Percentiles rank a stretch among this genome's conserved stretches.
These are phyloP conservation scores for Cabera pusaria DNA, from an alignment of 2,888 invertebrate genomes.

Conservation along the genomic window DNA sequence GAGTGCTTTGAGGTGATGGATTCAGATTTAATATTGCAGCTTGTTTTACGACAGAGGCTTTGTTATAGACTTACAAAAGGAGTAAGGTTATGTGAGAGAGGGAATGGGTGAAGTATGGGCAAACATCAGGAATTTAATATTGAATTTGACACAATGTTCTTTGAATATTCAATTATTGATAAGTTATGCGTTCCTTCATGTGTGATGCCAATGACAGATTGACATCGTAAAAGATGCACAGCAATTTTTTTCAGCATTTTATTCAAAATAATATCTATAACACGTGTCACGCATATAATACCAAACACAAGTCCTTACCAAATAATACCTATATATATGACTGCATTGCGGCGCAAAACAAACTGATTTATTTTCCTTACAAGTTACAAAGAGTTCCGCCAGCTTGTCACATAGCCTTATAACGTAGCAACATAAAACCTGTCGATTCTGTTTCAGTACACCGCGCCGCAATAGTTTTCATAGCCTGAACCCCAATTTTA, in stretches of 20 bases:
- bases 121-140: constrained; percentile 4
- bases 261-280: no score
- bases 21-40: constrained; percentile 39
- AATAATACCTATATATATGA: no score
- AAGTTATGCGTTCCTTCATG: no score
- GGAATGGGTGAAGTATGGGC: constrained; percentile 1
- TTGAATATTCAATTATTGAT: no score
- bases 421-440: constrained; percentile 2
- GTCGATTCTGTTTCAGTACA: constrained; percentile 11
- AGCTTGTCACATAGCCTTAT: background rate
- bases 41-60: constrained; percentile 28
- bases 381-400: no score
- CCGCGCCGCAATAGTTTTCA: constrained; percentile 15
- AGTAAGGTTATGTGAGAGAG: constrained; percentile 17
- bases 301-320: no score
- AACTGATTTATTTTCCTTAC: no score
- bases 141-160: background rate
- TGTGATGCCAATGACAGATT: no score
- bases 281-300: no score
- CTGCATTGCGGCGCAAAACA: no score
- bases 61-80: constrained; percentile 10
- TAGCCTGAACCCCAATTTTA: constrained; percentile 18
- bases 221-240: no score
- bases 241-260: no score
- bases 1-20: constrained; percentile 43